A percentile compares a stretch with the other conserved stretches of the same genome.
Conservation (phyloP, 2,888 invertebrate genomes). For the Harpalus rufipes region DNA sequence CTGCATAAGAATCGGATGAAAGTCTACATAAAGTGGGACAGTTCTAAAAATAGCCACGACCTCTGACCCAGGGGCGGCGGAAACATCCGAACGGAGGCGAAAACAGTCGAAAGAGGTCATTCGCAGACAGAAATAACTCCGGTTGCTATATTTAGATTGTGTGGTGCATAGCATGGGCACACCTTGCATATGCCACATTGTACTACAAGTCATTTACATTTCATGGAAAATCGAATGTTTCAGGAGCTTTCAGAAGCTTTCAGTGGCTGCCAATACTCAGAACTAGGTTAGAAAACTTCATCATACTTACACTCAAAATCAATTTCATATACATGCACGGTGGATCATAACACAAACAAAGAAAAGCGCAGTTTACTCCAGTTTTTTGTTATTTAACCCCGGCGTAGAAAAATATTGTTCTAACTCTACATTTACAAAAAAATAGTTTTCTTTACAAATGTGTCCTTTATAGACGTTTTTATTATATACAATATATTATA, state of each 20-base stretch:
- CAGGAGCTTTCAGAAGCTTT: slow-evolving; percentile 9
- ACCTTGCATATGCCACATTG: slow-evolving; percentile 22
- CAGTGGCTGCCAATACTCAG: background rate
- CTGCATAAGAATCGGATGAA: slow-evolving; percentile 7
- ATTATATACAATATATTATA: too few relatives aligned
- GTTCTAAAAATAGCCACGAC: slow-evolving; percentile 63
- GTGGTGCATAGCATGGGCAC: slow-evolving; percentile 27
- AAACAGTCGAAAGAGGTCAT: slow-evolving; percentile 71
- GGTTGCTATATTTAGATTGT: slow-evolving; percentile 69
- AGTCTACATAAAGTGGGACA: slow-evolving; percentile 53
- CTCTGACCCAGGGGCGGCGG: slow-evolving; percentile 64
- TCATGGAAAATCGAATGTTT: slow-evolving; percentile 17
- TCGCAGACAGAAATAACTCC: slow-evolving; percentile 71
- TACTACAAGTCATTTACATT: slow-evolving; percentile 12
- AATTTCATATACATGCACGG: background rate
- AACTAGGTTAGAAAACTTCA: background rate
- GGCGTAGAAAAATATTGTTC: too few relatives aligned
- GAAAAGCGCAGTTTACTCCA: too few relatives aligned
- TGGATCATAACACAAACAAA: too few relatives aligned
- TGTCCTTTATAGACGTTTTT: too few relatives aligned
- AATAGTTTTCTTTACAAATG: too few relatives aligned
- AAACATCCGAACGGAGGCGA: slow-evolving; percentile 67
- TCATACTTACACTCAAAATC: background rate
- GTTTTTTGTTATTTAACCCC: too few relatives aligned
- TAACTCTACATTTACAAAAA: too few relatives aligned